Conservation (phyloP, 1,140 invertebrate species). For the Harpegnathos saltator region DNA sequence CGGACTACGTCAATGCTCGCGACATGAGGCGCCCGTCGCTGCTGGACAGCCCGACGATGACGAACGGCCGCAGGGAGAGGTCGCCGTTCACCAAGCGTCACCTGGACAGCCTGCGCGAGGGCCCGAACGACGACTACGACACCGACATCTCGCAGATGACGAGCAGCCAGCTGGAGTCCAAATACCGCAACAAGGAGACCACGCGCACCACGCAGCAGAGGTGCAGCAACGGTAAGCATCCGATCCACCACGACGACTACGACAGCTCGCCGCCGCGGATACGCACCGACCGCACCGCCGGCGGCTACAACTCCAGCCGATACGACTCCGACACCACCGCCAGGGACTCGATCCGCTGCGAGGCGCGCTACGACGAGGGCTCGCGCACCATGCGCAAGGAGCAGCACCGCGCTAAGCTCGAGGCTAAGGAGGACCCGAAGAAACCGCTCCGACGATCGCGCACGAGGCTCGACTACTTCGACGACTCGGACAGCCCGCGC, state of each 20-base stretch:
- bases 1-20: slow-evolving; percentile 76
- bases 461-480: slow-evolving; percentile 81
- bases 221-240: slow-evolving; percentile 75
- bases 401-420: slow-evolving; percentile 66
- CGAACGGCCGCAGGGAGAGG: slow-evolving; percentile 71
- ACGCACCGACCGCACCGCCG: slow-evolving; percentile 73
- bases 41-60: slow-evolving; percentile 62
- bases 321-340: slow-evolving; percentile 84
- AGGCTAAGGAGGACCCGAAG: slow-evolving; percentile 78
- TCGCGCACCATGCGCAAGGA: slow-evolving; percentile 76
- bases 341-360: slow-evolving; percentile 78
- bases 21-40: slow-evolving; percentile 67
- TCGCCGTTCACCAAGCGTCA: slow-evolving; percentile 75
- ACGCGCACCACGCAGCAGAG: slow-evolving; percentile 79
- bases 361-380: slow-evolving; percentile 76
- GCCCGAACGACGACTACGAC: slow-evolving; percentile 82
- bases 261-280: slow-evolving; percentile 81
- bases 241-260: slow-evolving; percentile 81
- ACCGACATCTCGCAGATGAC: slow-evolving; percentile 84
- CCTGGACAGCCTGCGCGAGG: slow-evolving; percentile 79
- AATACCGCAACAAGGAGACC: slow-evolving; percentile 83
- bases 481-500: slow-evolving; percentile 80
- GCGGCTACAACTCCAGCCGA: slow-evolving; percentile 78
- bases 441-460: slow-evolving; percentile 79
- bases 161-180: slow-evolving; percentile 81